Conservation (phyloP, 2,113 vertebrate species). For the Psilopogon haemacephalus region DNA sequence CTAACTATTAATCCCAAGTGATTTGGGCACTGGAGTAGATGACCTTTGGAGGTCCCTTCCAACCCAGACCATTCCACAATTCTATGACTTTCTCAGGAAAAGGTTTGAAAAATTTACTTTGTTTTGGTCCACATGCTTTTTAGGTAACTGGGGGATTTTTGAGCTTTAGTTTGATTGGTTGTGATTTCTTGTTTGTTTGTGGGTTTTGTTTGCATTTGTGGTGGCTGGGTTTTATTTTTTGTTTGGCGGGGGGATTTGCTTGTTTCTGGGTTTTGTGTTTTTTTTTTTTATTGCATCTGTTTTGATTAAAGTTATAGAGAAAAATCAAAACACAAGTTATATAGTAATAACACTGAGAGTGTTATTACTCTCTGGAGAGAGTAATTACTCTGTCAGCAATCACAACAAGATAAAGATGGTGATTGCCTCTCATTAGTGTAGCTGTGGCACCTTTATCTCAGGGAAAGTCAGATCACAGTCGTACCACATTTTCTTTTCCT, state of each 20-base stretch:
- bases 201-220: no score
- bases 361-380: no score
- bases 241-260: no score
- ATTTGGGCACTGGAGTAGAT: no score
- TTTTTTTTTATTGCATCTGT: not conserved
- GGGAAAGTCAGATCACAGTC: not conserved
- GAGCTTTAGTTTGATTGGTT: no score
- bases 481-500: not conserved
- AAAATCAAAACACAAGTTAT: not conserved
- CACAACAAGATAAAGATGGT: not conserved
- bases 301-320: not conserved
- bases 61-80: no score
- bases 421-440: not conserved
- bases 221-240: no score
- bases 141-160: no score
- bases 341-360: rapidly evolving
- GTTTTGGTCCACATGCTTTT: not conserved
- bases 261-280: no score
- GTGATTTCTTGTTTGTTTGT: no score
- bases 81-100: not conserved
- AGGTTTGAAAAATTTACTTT: not conserved
- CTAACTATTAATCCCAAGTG: no score
- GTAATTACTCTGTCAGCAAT: not conserved
- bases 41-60: no score
- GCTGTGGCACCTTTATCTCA: not conserved